Evolutionary conservation across 2,113 vertebrate genomes (phyloP), one percentile per base, ranked within the genome.

Genomic region (Cinclus cinclus): DNA sequence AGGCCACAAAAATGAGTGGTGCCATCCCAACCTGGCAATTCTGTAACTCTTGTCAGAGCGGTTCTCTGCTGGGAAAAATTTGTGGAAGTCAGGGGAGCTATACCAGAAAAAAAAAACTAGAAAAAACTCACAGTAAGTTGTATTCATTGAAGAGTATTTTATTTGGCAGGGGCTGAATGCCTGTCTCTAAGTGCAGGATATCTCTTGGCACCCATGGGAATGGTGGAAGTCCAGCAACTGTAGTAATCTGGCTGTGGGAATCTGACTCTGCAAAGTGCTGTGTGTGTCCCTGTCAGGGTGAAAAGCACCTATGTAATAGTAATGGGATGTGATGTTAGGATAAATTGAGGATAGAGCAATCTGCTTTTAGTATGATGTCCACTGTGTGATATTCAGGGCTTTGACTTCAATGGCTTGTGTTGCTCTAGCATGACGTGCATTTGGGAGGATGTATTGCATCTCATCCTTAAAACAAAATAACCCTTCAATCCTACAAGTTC

Each of bases 401-500:
- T 87, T 65, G 56, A 58, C 24, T 77, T 64, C 21, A 39, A 6
- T 12, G 25, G 24, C 33, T 33, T 64, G 15, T 23, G 53, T 46
- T 79, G 21, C 46, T 83, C 15, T 52, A 46, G 37, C 0, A 0
- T 64, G 44, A 42, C 4, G 5, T 15, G 8, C 4, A 1, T 64
- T 76, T 46, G 23, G 33, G 73, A 58, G 30, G n/a, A 35, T 50
- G 49, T 14, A 50, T 50, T 25, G 9, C 24, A 50, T 50, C 16
- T 65, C 27, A 37, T 30, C n/a, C 31, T 13, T 64, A 33, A 56
- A 80, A 9, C 8, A 83, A 76, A 80, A 71, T 24, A 62, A 14
- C 8, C 16, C 13, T 18, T 6, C 75, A 65, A 68, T 82, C 41
- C n/a, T 64, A 24, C 60, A 82, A 56, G 13, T 90, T 95, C 31